Evolutionary conservation across 2,113 vertebrate genomes (phyloP).

Genomic region (Gambusia holbrooki): DNA sequence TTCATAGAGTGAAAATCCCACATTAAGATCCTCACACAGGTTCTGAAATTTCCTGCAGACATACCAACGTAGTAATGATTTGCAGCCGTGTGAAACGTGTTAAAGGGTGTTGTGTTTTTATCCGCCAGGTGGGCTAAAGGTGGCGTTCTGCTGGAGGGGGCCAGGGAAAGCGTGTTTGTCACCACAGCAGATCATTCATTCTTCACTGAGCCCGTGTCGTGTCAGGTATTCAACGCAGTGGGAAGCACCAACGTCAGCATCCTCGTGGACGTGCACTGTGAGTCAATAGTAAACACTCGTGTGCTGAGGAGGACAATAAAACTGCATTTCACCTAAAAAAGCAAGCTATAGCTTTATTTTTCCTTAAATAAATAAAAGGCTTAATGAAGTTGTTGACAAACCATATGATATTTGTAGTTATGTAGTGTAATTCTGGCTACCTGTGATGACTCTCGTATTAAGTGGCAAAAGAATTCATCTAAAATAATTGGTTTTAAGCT

Average conservation of each 20-base stretch:
- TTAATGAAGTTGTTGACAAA: background rate
- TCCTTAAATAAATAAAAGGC: background rate
- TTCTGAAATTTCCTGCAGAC: slow-evolving; percentile 6
- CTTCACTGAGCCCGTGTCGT: slow-evolving; percentile 97
- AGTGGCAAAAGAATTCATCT: background rate
- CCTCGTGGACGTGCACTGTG: slow-evolving; percentile 95
- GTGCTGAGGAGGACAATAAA: background rate
- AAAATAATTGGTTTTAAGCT: background rate
- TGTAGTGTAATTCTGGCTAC: background rate
- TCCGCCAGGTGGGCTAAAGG: slow-evolving; percentile 90
- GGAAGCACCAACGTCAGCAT: slow-evolving; percentile 98
- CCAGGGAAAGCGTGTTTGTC: slow-evolving; percentile 86
- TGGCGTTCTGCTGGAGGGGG: slow-evolving; percentile 88
- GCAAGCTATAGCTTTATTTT: background rate
- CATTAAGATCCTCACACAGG: slow-evolving; percentile 11
- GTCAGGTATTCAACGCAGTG: slow-evolving; percentile 94
- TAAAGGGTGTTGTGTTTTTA: slow-evolving; percentile 17
- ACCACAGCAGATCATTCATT: slow-evolving; percentile 94
- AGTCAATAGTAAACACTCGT: slow-evolving; percentile 58
- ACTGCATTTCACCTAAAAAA: background rate
- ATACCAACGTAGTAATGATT: slow-evolving; percentile 10
- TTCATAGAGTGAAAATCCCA: slow-evolving; percentile 30
- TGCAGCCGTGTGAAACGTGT: background rate
- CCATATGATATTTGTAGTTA: background rate
- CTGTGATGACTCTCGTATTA: background rate